A percentile compares a stretch with the other conserved stretches of the same genome.
These are phyloP conservation scores for Orchestes rusci DNA, from an alignment of 2,888 invertebrate genomes.

Conservation along the genomic window DNA sequence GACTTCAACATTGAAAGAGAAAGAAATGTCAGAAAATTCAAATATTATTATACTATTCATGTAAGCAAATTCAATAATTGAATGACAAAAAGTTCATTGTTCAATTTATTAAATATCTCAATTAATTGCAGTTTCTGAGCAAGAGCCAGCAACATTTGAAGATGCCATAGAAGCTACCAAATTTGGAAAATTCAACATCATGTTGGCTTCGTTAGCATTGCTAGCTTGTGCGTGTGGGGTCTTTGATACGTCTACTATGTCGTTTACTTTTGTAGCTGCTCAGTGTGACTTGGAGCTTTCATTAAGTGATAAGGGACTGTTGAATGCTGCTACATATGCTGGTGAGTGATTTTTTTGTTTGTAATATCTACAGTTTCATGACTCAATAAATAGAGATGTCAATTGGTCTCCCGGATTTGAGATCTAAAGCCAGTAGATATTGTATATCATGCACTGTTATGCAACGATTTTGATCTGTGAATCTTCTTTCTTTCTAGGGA, in stretches of 20 bases:
- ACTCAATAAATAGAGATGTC: too few relatives aligned
- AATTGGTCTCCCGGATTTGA: too few relatives aligned
- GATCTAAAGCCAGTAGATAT: too few relatives aligned
- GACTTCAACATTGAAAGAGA: too few relatives aligned
- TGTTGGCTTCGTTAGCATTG: constrained; percentile 49
- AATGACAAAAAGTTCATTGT: neutral
- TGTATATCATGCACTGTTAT: too few relatives aligned
- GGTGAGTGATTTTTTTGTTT: constrained; percentile 47
- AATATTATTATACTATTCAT: too few relatives aligned
- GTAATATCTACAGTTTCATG: too few relatives aligned
- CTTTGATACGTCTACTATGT: constrained; percentile 63
- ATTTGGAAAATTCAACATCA: constrained; percentile 63
- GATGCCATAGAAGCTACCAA: constrained; percentile 60
- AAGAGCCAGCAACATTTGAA: constrained; percentile 56
- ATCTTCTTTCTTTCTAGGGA: constrained; percentile 48
- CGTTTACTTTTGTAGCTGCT: constrained; percentile 65
- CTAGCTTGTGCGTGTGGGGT: constrained; percentile 60
- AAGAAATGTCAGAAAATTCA: too few relatives aligned
- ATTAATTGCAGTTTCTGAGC: constrained; percentile 14
- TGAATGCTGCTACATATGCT: constrained; percentile 64
- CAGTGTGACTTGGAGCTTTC: constrained; percentile 65
- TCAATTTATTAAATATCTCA: too few relatives aligned
- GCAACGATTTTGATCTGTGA: too few relatives aligned
- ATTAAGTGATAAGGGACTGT: constrained; percentile 60
- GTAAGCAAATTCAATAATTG: neutral